Evolutionary conservation across 2,888 invertebrate species (phyloP).

Genomic region (Tetranychus piercei): DNA sequence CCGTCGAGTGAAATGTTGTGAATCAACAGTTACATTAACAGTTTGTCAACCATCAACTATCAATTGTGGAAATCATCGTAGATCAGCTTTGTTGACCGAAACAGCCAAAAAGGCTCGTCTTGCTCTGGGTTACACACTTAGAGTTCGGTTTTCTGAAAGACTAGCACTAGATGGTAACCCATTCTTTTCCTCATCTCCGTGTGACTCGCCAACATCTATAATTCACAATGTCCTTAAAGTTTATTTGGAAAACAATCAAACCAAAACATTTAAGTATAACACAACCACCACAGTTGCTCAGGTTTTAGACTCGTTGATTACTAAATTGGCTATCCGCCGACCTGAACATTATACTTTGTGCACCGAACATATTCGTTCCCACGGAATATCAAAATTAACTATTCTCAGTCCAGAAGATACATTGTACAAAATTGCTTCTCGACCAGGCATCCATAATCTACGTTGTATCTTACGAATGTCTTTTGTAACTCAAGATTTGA

Average conservation of each 20-base stretch:
- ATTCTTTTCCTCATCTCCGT: not conserved
- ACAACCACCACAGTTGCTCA: slow-evolving; percentile 63
- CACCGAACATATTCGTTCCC: slow-evolving; percentile 71
- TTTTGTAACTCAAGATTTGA: slow-evolving; percentile 69
- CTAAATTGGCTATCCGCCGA: slow-evolving; percentile 62
- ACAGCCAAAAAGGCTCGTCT: slow-evolving; percentile 5
- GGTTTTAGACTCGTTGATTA: slow-evolving; percentile 61
- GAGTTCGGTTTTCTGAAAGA: slow-evolving; percentile 3
- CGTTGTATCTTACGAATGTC: slow-evolving; percentile 71
- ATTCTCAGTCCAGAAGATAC: slow-evolving; percentile 65
- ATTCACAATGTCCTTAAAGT: slow-evolving; percentile 80
- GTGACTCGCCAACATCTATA: slow-evolving; percentile 20
- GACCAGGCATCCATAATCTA: slow-evolving; percentile 72
- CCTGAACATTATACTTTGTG: slow-evolving; percentile 71
- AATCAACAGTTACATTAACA: not conserved
- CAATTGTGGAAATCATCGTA: not conserved
- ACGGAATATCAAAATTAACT: slow-evolving; percentile 64
- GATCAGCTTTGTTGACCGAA: slow-evolving; percentile 1
- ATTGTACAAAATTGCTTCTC: slow-evolving; percentile 55
- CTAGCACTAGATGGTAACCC: not conserved
- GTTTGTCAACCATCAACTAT: not conserved
- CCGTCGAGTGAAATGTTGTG: slow-evolving; percentile 5
- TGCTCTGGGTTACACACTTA: not conserved
- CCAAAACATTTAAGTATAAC: slow-evolving; percentile 90
- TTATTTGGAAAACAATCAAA: slow-evolving; percentile 83